Base-by-base conservation (phyloP, 2,113 vertebrate genomes). In the Spea bombifrons region DNA sequence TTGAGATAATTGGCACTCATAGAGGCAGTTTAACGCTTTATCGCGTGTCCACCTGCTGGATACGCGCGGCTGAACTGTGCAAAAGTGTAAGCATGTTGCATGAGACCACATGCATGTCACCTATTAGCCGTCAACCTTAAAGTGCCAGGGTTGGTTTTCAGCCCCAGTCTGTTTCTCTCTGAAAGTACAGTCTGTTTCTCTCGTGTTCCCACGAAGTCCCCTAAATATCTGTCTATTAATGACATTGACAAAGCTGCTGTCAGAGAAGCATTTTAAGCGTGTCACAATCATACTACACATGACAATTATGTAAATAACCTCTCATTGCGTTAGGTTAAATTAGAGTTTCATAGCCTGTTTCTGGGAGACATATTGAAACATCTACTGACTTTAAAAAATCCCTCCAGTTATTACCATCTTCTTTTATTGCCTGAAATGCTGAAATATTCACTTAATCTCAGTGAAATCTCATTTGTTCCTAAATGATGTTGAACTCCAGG, bases 321-420 rank as follows among this genome's bases (percentile, higher is more conserved):
- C 16, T 78, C 48, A 68, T 78, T 71, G 53, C 66, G 45, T 63
- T 55, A 77, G 46, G 59, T 78, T 71, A 72, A 52, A 71, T 71
- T 7, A 72, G 17, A 61, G 13, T 64, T 72, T 78, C 15, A 71
- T 53, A 59, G 67, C 16, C 45, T 49, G 7, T 49, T 71, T 50
- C 45, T 75, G 47, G 61, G 10, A 65, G 49, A 59, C 16, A 53
- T 55, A 43, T 46, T 71, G 15, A 53, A 44, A 46, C 15, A 72
- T 64, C 4, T 66, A 49, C 59, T 69, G 45, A 50, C 17, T 69
- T 75, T 46, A 9, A 43, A 17, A 12, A 8, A 13, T 4, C 16
- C 61, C 59, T 63, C 45, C 8, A 15, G 13, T 63, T 73, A 73
- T 13, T 72, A 52, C 53, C 6, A 48, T 9, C 59, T 64, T 75